These are phyloP conservation scores for Yponomeuta malinellus DNA, from an alignment of 2,888 invertebrate genomes.

Conservation along the genomic window DNA sequence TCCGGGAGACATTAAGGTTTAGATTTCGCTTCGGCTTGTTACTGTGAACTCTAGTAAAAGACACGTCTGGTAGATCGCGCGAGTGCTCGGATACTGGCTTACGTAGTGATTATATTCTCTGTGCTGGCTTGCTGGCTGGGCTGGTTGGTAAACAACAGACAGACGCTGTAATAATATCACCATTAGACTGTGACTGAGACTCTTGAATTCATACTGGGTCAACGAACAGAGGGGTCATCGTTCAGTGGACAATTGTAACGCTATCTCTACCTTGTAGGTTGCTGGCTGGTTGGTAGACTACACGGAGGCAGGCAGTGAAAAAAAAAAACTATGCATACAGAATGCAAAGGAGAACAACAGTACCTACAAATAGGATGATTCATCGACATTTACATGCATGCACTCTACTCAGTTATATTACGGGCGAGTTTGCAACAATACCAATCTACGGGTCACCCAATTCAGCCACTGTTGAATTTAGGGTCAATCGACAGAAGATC, in stretches of 20 bases:
- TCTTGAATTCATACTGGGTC: background rate
- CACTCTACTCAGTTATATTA: no score
- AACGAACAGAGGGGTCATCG: background rate
- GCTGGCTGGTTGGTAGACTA: background rate
- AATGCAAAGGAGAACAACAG: no score
- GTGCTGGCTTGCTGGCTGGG: constrained; percentile 5
- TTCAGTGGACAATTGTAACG: background rate
- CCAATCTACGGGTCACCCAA: no score
- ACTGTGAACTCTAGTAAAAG: background rate
- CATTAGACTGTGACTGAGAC: background rate
- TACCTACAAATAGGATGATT: no score
- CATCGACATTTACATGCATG: no score
- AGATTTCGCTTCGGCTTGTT: background rate
- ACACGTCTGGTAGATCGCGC: background rate
- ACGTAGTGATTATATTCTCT: no score
- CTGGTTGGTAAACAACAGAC: constrained; percentile 5
- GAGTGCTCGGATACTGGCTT: constrained; percentile 4
- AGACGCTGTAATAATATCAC: background rate
- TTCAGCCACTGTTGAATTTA: no score
- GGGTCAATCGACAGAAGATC: no score
- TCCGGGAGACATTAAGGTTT: background rate
- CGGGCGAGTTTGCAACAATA: no score
- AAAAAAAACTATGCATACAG: no score
- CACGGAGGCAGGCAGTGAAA: background rate
- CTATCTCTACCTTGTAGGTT: background rate